phyloP scores from a whole-genome alignment of 1,140 invertebrate genomes.

The Macrobrachium nipponense region DNA sequence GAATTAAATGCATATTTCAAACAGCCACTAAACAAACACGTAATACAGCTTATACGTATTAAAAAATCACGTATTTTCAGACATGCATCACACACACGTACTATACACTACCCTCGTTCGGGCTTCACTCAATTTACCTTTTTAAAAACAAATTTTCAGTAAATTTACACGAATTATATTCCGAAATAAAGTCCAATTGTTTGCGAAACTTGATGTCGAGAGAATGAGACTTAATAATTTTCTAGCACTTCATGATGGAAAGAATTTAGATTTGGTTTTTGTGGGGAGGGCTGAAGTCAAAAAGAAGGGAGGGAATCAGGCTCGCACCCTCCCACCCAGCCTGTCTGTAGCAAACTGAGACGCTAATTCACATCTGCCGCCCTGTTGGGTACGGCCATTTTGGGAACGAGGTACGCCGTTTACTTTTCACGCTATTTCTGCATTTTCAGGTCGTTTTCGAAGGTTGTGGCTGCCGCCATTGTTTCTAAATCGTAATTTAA shows the following conservation, averaged over 20 bases:
- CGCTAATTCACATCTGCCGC: slow-evolving; percentile 14
- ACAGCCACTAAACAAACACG: too few relatives aligned
- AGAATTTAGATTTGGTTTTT: not conserved
- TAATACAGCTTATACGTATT: too few relatives aligned
- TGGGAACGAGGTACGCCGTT: slow-evolving; percentile 11
- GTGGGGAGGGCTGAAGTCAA: slow-evolving; percentile 6
- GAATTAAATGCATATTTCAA: too few relatives aligned
- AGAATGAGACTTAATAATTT: not conserved
- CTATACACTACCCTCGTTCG: too few relatives aligned
- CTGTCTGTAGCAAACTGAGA: not conserved
- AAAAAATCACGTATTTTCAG: too few relatives aligned
- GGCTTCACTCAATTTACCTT: too few relatives aligned
- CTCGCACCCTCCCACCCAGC: slow-evolving; percentile 7
- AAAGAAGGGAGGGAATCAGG: not conserved
- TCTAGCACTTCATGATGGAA: slow-evolving; percentile 24
- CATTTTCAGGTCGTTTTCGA: not conserved
- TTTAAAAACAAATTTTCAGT: slow-evolving; percentile 6
- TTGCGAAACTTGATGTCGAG: not conserved
- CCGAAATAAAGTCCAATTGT: not conserved
- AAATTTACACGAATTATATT: not conserved
- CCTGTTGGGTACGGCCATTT: not conserved
- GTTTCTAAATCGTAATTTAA: not conserved
- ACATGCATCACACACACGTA: too few relatives aligned
- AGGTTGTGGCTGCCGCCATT: not conserved
- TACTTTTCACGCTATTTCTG: not conserved